phyloP scores from a whole-genome alignment of 2,888 invertebrate genomes.

The Antheraea yamamai region DNA sequence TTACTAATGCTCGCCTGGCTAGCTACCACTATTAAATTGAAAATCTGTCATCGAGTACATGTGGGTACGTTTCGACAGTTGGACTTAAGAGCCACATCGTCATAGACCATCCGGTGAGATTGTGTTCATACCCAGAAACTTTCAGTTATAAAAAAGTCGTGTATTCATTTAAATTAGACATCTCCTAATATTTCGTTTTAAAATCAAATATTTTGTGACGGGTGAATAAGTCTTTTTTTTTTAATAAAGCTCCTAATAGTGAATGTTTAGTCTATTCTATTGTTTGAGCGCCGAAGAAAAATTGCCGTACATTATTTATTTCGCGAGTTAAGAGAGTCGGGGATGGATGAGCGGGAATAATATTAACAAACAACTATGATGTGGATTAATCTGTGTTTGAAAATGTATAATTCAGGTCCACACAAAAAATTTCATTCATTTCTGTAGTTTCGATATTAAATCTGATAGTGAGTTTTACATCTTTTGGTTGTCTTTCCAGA shows the following conservation, averaged over 20 bases:
- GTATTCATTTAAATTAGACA: neutral
- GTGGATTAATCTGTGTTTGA: conserved; percentile 12
- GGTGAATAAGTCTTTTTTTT: conserved; percentile 7
- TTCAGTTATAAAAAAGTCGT: neutral
- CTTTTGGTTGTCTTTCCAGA: neutral
- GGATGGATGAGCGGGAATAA: conserved; percentile 26
- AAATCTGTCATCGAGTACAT: too few species aligned
- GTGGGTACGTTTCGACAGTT: too few species aligned
- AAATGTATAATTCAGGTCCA: conserved; percentile 6
- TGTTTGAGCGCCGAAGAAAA: conserved; percentile 41
- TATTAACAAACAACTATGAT: conserved; percentile 29
- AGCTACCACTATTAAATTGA: too few species aligned
- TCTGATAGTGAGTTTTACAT: neutral
- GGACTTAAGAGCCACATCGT: too few species aligned
- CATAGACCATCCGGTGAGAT: too few species aligned
- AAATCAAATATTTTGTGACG: conserved; percentile 5
- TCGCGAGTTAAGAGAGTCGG: conserved; percentile 27
- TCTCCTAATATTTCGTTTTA: neutral
- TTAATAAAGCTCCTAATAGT: conserved; percentile 36
- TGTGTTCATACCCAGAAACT: neutral
- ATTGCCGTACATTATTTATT: conserved; percentile 33
- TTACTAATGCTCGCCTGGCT: too few species aligned
- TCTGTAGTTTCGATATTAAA: neutral
- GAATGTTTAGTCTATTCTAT: conserved; percentile 58
- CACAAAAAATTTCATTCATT: conserved; percentile 1